Conservation (phyloP, 2,888 invertebrate genomes). For the Stenodera caucasica region DNA sequence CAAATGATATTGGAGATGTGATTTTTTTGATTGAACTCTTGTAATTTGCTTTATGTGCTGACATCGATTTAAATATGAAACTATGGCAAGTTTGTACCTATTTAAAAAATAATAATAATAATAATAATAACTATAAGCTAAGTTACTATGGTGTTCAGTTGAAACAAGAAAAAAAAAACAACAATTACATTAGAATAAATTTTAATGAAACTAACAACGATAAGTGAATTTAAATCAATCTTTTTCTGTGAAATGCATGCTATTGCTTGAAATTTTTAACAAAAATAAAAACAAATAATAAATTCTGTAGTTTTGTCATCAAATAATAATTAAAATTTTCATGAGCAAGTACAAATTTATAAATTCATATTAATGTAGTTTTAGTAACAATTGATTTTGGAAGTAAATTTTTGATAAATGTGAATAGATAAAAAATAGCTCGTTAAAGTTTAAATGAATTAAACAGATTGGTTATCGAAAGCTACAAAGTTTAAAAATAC, state of each 20-base stretch:
- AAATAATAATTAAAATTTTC: slow-evolving; percentile 27
- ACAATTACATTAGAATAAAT: slow-evolving; percentile 26
- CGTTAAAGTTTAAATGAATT: slow-evolving; percentile 32
- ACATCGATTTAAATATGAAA: slow-evolving; percentile 33
- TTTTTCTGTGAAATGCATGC: slow-evolving; percentile 41
- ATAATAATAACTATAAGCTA: slow-evolving; percentile 4
- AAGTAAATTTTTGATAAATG: slow-evolving; percentile 40
- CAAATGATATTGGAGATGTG: slow-evolving; percentile 33
- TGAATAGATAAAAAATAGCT: slow-evolving; percentile 32
- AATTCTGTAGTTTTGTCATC: slow-evolving; percentile 39
- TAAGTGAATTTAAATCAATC: slow-evolving; percentile 32
- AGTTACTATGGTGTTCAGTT: slow-evolving; percentile 34
- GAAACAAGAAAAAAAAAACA: slow-evolving; percentile 6
- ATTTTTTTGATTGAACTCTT: slow-evolving; percentile 26
- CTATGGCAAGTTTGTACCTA: background rate
- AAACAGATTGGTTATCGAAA: slow-evolving; percentile 32
- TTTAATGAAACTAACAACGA: slow-evolving; percentile 34
- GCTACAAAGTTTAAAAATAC: slow-evolving; percentile 36
- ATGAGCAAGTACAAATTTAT: slow-evolving; percentile 46
- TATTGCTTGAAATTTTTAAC: slow-evolving; percentile 32
- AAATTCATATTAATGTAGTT: slow-evolving; percentile 26
- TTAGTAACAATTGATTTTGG: slow-evolving; percentile 29
- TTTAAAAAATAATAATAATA: slow-evolving; percentile 2
- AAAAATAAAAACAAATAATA: background rate
- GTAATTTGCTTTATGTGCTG: slow-evolving; percentile 40